Conservation (phyloP, 2,113 vertebrate genomes). For the Oreotrochilus melanogaster region DNA sequence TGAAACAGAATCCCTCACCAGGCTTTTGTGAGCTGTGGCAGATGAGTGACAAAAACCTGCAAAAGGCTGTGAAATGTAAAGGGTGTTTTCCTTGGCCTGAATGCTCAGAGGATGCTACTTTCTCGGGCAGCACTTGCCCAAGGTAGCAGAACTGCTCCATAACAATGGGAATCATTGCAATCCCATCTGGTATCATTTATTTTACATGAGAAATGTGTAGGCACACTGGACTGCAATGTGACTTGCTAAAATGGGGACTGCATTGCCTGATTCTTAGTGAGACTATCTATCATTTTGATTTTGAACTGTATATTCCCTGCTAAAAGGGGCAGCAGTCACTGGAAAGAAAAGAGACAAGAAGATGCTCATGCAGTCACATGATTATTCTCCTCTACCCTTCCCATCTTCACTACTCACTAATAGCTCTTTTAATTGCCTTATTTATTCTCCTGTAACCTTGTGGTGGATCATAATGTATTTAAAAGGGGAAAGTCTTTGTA, state of each 20-base stretch:
- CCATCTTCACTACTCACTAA: not conserved
- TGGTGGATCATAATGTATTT: not conserved
- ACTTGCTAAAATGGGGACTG: constrained; percentile 26
- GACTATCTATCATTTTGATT: not conserved
- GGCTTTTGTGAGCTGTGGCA: not conserved
- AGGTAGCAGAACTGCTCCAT: not conserved
- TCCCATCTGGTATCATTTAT: constrained; percentile 36
- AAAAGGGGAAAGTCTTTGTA: not conserved
- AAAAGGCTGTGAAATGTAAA: not conserved
- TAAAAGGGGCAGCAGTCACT: not conserved
- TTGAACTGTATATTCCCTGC: not conserved
- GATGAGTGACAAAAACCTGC: not conserved
- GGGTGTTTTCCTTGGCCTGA: not conserved
- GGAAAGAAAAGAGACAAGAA: not conserved
- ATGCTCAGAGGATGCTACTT: not conserved
- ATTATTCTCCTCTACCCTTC: not conserved
- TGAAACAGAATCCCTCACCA: not conserved
- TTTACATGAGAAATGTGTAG: not conserved
- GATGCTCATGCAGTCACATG: not conserved
- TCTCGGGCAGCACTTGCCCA: not conserved
- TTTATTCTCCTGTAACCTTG: not conserved
- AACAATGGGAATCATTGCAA: constrained; percentile 35
- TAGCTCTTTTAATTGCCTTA: not conserved
- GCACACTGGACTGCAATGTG: not conserved
- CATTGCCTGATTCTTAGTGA: not conserved